Evolutionary conservation across 1,140 invertebrate species (phyloP).

Genomic region (Anoplolepis gracilipes): DNA sequence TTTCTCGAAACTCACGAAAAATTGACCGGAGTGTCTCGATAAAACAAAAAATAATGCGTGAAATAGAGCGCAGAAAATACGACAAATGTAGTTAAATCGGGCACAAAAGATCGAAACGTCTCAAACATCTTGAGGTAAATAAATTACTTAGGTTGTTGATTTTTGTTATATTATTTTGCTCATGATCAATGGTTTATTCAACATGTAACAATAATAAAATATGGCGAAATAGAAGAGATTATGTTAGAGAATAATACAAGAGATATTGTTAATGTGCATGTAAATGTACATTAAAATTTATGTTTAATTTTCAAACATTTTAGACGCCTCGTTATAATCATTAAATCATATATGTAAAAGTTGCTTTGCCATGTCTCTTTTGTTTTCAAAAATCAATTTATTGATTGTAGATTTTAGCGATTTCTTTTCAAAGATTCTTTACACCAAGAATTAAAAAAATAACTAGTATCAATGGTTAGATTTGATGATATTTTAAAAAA

Average conservation of each 20-base stretch:
- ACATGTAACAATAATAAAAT: not conserved
- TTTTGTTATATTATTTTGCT: not conserved
- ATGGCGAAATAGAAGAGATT: no score
- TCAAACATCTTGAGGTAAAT: not conserved
- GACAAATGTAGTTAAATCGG: not conserved
- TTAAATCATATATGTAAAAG: no score
- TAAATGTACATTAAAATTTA: no score
- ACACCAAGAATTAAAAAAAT: not conserved
- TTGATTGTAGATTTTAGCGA: not conserved
- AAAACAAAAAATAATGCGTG: not conserved
- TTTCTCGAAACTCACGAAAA: conserved; percentile 10
- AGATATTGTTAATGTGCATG: no score
- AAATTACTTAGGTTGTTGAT: not conserved
- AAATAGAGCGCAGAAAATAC: not conserved
- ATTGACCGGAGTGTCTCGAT: not conserved
- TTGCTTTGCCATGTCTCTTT: no score
- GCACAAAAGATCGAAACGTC: not conserved
- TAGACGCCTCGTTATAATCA: no score
- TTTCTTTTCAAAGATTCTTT: conserved; percentile 1
- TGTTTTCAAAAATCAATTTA: no score
- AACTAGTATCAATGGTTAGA: not conserved
- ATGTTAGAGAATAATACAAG: no score
- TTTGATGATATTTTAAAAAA: not conserved
- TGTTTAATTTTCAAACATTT: no score
- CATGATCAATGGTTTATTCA: not conserved